Percentiles rank a stretch among this genome's conserved stretches.
These are phyloP conservation scores for Eupristina koningsbergeri DNA, from an alignment of 1,140 invertebrate genomes.

Conservation along the genomic window DNA sequence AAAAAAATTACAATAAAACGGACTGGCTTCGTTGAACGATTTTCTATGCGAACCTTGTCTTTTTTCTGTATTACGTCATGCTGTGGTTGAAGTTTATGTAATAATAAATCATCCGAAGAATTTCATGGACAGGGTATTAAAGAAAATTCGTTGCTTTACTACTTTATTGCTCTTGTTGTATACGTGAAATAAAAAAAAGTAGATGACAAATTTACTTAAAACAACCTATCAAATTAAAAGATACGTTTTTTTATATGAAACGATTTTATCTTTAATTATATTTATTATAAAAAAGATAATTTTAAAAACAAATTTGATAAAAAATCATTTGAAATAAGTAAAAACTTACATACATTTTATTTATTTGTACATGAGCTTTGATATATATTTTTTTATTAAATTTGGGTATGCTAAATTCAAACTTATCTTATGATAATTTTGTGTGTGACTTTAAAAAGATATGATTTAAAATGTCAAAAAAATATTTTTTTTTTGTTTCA, in stretches of 20 bases:
- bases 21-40: slow-evolving; percentile 56
- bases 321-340: neutral
- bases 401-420: slow-evolving; percentile 7
- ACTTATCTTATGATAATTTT: neutral
- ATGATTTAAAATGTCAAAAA: neutral
- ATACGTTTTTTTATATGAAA: slow-evolving; percentile 11
- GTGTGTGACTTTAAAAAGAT: neutral
- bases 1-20: slow-evolving; percentile 54
- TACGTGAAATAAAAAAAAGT: slow-evolving; percentile 3
- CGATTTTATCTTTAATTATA: neutral
- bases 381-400: slow-evolving; percentile 7
- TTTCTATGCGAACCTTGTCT: slow-evolving; percentile 28
- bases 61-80: slow-evolving; percentile 31
- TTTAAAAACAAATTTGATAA: neutral
- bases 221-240: slow-evolving; percentile 7
- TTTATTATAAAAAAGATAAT: slow-evolving; percentile 8
- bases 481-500: neutral
- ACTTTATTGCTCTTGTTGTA: neutral
- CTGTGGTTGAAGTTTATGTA: slow-evolving; percentile 19
- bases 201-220: neutral
- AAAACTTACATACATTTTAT: neutral
- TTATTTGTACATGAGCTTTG: neutral
- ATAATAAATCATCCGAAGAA: slow-evolving; percentile 6
- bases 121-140: slow-evolving; percentile 35
- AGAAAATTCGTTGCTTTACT: slow-evolving; percentile 47